Percentiles rank a stretch among this genome's conserved stretches.
Evolutionary conservation across 2,888 invertebrate genomes (phyloP).

Genomic region (Zonitis immaculata): DNA sequence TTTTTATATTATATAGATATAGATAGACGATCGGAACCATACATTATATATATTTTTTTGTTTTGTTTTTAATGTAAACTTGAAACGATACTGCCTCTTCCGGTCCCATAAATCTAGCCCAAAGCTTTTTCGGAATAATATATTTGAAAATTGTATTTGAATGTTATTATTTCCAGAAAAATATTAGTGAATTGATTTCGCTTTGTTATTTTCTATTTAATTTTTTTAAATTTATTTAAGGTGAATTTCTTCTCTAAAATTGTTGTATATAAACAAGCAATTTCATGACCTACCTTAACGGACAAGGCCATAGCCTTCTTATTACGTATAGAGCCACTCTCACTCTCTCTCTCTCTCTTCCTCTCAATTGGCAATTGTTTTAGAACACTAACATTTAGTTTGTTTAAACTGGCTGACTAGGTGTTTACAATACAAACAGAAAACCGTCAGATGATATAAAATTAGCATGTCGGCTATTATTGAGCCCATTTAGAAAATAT

Average conservation of each 20-base stretch:
- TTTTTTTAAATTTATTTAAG: background rate
- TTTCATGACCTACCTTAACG: constrained; percentile 24
- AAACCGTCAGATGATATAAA: constrained; percentile 41
- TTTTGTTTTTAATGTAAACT: constrained; percentile 1
- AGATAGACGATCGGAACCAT: background rate
- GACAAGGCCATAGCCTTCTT: constrained; percentile 19
- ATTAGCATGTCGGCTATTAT: constrained; percentile 34
- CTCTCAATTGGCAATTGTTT: constrained; percentile 34
- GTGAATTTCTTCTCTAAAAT: background rate
- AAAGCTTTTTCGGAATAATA: background rate
- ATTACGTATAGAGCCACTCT: constrained; percentile 24
- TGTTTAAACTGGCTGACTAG: constrained; percentile 46
- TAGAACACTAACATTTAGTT: constrained; percentile 35
- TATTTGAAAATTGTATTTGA: too few relatives aligned
- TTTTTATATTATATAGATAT: too few relatives aligned
- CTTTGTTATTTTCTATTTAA: background rate
- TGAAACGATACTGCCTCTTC: background rate
- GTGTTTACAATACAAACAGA: constrained; percentile 46
- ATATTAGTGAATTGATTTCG: too few relatives aligned
- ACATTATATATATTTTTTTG: too few relatives aligned
- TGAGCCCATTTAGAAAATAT: too few relatives aligned
- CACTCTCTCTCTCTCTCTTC: too few relatives aligned
- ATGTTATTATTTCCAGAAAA: too few relatives aligned
- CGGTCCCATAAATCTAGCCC: background rate
- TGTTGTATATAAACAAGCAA: constrained; percentile 8